Conservation (phyloP, 2,888 invertebrate genomes). For the Chalcis sispes region DNA sequence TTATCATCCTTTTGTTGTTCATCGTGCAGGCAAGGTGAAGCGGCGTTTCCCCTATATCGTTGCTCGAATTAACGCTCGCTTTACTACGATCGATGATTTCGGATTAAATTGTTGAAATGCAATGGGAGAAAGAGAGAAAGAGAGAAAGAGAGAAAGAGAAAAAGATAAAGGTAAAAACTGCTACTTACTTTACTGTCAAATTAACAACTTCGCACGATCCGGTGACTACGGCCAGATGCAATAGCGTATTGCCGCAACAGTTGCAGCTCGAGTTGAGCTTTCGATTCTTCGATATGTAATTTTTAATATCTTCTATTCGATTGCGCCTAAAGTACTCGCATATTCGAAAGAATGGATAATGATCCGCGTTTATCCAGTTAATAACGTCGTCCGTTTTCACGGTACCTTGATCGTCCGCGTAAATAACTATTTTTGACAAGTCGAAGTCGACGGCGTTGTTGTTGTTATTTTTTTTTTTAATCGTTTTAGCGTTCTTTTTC, state of each 20-base stretch:
- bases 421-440: background rate
- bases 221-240: background rate
- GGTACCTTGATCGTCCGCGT: background rate
- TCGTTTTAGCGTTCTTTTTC: background rate
- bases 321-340: background rate
- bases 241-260: constrained; percentile 9
- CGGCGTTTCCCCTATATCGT: background rate
- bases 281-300: background rate
- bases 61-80: background rate
- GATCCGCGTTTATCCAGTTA: constrained; percentile 9
- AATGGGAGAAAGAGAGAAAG: too few relatives aligned
- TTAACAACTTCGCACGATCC: background rate
- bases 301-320: background rate
- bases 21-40: background rate
- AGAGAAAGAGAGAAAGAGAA: too few relatives aligned
- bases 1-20: background rate
- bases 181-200: background rate
- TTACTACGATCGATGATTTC: too few relatives aligned
- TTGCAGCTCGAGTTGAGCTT: background rate
- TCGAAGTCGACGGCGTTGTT: background rate
- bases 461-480: too few relatives aligned
- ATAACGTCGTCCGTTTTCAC: background rate
- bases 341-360: background rate
- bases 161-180: too few relatives aligned
- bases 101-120: too few relatives aligned